Evolutionary conservation across 2,113 vertebrate species (phyloP), one percentile per base, ranked within the genome.

Genomic region (Coryphaenoides rupestris): DNA sequence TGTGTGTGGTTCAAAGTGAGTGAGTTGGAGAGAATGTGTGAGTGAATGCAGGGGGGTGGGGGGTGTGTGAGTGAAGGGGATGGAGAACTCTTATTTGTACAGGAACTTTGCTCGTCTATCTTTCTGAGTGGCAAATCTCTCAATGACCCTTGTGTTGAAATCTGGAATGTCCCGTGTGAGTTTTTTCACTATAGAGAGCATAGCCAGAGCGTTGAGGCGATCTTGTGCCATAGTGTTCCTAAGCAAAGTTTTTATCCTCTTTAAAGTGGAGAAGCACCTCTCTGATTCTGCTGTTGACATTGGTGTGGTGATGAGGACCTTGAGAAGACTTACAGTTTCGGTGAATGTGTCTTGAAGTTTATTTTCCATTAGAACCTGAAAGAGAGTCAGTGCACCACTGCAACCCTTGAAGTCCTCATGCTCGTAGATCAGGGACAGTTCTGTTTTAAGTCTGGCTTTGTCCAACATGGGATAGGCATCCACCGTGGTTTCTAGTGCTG

Each of bases 231-330:
- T 33, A 33, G 28, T 33, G 28, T 65, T 65, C 53, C 71, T 68
- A 47, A 73, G 61, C 62, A 68, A 68, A 22, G 60, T 50, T 16
- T 75, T 64, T 22, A 68, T 73, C 21, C 62, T 64, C 17, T 60
- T 62, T 28, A 40, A 58, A 15, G 66, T 65, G 7, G 53, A 70
- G 57, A 72, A 79, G 58, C 68, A 75, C 53, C 61, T 57, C 22
- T 72, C 67, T 23, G 72, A 16, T 65, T 75, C 72, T 33, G 53
- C 60, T 17, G 72, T 75, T n/a, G 68, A 50, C 68, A 72, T 77
- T 14, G 70, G 62, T 14, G 70, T 69, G 33, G 62, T 73, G 4
- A 73, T 54, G 21, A 65, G 52, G 28, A 71, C 65, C 15, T 73
- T 68, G 14, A 68, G 56, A 7, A 78, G 45, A 16, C 17, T 62